phyloP scores from a whole-genome alignment of 2,888 invertebrate species.

The Drosophila emarginata region DNA sequence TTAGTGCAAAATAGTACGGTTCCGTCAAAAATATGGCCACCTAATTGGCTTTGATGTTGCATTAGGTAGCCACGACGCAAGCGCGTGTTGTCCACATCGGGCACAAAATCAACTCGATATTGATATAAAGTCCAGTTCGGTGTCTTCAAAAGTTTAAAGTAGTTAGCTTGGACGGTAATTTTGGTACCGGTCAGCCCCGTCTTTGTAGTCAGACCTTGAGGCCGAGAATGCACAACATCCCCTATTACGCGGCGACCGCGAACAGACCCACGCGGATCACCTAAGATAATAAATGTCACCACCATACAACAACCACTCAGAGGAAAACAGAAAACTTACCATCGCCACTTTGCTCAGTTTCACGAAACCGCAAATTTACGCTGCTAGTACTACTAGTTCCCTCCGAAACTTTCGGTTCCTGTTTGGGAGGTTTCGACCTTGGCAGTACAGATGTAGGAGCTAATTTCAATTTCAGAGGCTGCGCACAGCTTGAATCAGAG shows the following conservation, averaged over 20 bases:
- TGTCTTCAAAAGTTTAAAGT: constrained; percentile 86
- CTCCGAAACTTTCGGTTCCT: background rate
- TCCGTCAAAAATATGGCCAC: constrained; percentile 91
- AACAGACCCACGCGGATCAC: constrained; percentile 74
- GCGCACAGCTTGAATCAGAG: too few species aligned
- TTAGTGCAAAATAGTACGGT: constrained; percentile 86
- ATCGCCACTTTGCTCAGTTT: background rate
- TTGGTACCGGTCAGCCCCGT: constrained; percentile 83
- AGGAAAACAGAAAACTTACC: background rate
- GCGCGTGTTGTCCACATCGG: constrained; percentile 87
- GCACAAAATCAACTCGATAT: constrained; percentile 89
- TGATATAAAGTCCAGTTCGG: constrained; percentile 89
- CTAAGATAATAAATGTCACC: constrained; percentile 16
- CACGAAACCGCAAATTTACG: background rate
- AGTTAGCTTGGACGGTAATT: constrained; percentile 86
- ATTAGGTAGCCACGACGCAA: constrained; percentile 85
- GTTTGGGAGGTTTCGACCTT: background rate
- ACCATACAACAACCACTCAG: background rate
- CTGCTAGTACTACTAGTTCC: background rate
- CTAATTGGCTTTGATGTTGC: constrained; percentile 83
- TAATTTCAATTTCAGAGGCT: background rate
- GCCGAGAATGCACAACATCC: constrained; percentile 75
- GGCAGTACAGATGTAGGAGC: background rate
- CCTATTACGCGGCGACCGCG: constrained; percentile 76
- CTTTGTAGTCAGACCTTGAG: constrained; percentile 64